phyloP scores from a whole-genome alignment of 1,140 invertebrate species.

The Drosophila takahashii region DNA sequence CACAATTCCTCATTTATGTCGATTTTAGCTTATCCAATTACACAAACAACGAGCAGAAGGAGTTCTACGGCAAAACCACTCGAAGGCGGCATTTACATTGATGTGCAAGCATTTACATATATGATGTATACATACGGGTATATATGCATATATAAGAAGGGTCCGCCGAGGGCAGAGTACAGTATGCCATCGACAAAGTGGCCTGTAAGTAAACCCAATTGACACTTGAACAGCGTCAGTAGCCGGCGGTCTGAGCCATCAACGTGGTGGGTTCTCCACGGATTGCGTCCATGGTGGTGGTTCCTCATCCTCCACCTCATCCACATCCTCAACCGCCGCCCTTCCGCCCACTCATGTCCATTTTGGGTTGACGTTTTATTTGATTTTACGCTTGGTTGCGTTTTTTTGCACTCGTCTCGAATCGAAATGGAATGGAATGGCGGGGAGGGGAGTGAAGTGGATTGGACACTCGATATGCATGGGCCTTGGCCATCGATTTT shows the following conservation, averaged over 20 bases:
- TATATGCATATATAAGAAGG: constrained; percentile 25
- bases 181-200: constrained; percentile 67
- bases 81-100: constrained; percentile 46
- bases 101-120: constrained; percentile 24
- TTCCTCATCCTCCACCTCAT: constrained; percentile 3
- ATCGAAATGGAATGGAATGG: constrained; percentile 21
- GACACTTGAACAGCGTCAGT: constrained; percentile 70
- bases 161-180: constrained; percentile 9
- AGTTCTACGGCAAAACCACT: constrained; percentile 21
- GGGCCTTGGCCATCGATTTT: constrained; percentile 70
- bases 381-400: constrained; percentile 79
- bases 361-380: constrained; percentile 78
- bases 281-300: constrained; percentile 27
- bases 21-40: constrained; percentile 44
- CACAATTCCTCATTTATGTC: constrained; percentile 48
- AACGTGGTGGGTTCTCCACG: constrained; percentile 46
- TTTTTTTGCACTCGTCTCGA: constrained; percentile 67
- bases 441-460: neutral
- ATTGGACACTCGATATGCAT: constrained; percentile 71
- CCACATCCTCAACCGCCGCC: neutral
- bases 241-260: constrained; percentile 40
- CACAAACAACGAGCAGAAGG: constrained; percentile 17
- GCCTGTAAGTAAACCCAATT: constrained; percentile 75
- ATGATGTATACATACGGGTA: constrained; percentile 11
- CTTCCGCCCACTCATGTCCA: constrained; percentile 45